Conservation (phyloP, 2,888 invertebrate genomes). For the Nebria brevicollis region DNA sequence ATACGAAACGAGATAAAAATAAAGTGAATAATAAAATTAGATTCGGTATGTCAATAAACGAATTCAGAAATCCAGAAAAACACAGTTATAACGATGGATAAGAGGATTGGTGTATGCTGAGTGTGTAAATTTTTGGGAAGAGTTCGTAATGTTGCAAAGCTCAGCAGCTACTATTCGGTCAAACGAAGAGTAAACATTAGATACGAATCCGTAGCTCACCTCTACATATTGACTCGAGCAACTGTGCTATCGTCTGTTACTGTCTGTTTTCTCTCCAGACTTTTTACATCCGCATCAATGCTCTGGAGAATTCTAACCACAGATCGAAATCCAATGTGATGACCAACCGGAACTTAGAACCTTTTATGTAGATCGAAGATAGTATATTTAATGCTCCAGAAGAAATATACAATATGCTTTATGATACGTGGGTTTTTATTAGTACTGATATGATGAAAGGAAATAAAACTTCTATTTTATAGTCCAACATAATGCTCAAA, state of each 20-base stretch:
- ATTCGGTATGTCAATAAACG: slow-evolving; percentile 14
- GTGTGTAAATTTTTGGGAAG: slow-evolving; percentile 29
- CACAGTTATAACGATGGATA: not conserved
- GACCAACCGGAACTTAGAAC: not conserved
- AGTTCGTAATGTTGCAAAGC: slow-evolving; percentile 13
- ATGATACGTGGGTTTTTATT: slow-evolving; percentile 20
- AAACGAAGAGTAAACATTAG: slow-evolving; percentile 33
- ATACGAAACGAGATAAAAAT: not conserved
- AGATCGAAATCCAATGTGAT: slow-evolving; percentile 3
- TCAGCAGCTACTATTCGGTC: not conserved
- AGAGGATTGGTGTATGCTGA: slow-evolving; percentile 21
- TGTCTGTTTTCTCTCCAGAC: not conserved
- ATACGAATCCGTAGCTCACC: slow-evolving; percentile 17
- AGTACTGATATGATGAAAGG: slow-evolving; percentile 27
- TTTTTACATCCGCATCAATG: not conserved
- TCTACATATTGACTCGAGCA: not conserved
- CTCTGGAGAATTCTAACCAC: not conserved
- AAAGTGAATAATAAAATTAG: not conserved
- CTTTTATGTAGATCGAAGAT: slow-evolving; percentile 30
- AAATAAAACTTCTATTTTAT: slow-evolving; percentile 22
- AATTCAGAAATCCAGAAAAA: not conserved
- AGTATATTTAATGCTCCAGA: slow-evolving; percentile 23
- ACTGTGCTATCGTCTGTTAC: not conserved
- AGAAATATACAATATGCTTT: slow-evolving; percentile 21
- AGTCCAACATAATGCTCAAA: slow-evolving; percentile 9